phyloP scores from a whole-genome alignment of 2,888 invertebrate species.

The Tridacna crocea region DNA sequence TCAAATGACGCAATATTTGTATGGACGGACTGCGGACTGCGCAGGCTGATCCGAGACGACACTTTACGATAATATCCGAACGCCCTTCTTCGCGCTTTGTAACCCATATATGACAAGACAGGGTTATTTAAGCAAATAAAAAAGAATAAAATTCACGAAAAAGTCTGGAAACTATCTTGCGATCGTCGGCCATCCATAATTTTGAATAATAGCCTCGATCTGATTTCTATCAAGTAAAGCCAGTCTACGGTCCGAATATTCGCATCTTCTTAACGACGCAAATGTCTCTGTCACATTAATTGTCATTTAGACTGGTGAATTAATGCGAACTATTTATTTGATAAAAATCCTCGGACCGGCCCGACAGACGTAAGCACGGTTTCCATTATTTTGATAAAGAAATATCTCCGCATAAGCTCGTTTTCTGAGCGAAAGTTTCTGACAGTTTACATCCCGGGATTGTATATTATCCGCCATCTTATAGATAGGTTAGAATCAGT shows the following conservation, averaged over 20 bases:
- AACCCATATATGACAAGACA: no score
- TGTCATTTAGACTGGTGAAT: slow-evolving; percentile 57
- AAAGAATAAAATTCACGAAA: neutral
- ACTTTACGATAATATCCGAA: no score
- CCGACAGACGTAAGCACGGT: slow-evolving; percentile 50
- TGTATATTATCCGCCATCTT: slow-evolving; percentile 44
- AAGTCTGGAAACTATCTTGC: slow-evolving; percentile 12
- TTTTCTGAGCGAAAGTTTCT: slow-evolving; percentile 41
- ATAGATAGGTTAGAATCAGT: slow-evolving; percentile 57
- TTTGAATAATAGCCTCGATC: slow-evolving; percentile 55
- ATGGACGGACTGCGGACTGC: no score
- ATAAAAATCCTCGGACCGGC: slow-evolving; percentile 44
- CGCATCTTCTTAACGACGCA: slow-evolving; percentile 19
- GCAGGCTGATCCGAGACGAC: no score
- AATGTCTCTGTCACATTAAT: slow-evolving; percentile 48
- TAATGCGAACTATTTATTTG: slow-evolving; percentile 60
- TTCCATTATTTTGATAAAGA: slow-evolving; percentile 66
- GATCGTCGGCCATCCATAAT: slow-evolving; percentile 46
- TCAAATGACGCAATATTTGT: no score
- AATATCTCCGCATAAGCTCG: slow-evolving; percentile 56
- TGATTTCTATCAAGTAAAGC: slow-evolving; percentile 57
- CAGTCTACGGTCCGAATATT: slow-evolving; percentile 32
- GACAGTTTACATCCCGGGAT: slow-evolving; percentile 42
- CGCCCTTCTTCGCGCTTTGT: no score
- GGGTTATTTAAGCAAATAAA: no score